Conservation (phyloP, 2,113 vertebrate genomes). For the Melanerpes formicivorus region DNA sequence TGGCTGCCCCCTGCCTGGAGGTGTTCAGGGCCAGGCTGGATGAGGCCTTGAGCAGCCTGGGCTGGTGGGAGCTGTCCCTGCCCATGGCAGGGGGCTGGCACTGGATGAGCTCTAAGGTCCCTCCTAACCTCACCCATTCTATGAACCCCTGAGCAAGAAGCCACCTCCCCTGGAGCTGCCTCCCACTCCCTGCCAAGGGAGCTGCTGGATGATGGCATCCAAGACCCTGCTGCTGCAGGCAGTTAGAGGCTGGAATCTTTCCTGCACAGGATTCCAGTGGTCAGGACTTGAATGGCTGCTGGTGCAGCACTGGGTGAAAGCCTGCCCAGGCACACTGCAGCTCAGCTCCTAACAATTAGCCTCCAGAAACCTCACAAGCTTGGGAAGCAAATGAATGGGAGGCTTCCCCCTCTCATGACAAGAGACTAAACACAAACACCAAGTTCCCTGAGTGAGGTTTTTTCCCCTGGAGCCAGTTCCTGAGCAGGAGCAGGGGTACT, state of each 20-base stretch:
- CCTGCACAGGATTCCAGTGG: not conserved
- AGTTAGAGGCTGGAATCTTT: not conserved
- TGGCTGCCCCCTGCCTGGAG: too few species aligned
- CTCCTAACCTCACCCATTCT: too few species aligned
- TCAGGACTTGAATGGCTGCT: not conserved
- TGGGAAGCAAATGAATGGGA: conserved; percentile 28
- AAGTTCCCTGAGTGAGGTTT: not conserved
- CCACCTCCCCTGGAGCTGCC: not conserved
- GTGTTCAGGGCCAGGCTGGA: too few species aligned
- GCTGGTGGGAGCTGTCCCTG: too few species aligned
- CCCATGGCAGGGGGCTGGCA: too few species aligned
- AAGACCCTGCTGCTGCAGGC: conserved; percentile 13
- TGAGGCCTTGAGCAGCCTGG: too few species aligned
- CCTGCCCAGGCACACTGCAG: not conserved
- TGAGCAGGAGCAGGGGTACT: not conserved
- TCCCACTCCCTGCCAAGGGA: not conserved
- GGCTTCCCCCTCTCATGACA: conserved; percentile 20
- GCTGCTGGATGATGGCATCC: not conserved
- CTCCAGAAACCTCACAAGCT: not conserved
- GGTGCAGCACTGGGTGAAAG: not conserved
- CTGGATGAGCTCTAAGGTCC: too few species aligned
- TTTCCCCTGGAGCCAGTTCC: conserved; percentile 15
- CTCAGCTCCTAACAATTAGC: not conserved
- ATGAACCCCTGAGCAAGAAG: not conserved
- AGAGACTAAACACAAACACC: conserved; percentile 26